Conservation (phyloP, 2,888 invertebrate genomes). For the Drosophila engyochracea region DNA sequence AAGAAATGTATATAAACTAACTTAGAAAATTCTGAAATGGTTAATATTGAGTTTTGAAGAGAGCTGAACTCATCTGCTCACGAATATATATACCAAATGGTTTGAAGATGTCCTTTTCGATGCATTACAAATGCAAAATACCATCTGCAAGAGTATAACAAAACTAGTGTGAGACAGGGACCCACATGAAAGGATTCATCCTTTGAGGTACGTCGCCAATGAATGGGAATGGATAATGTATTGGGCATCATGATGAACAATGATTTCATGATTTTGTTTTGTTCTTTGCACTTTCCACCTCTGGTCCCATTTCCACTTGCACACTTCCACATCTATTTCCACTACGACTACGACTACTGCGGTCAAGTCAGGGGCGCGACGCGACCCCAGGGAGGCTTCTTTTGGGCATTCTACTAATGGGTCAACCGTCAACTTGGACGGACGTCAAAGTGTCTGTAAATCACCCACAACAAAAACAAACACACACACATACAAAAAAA, state of each 20-base stretch:
- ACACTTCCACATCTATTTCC: conserved; percentile 10
- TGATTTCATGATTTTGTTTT: conserved; percentile 78
- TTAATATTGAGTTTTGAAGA: not conserved
- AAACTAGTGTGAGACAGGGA: conserved; percentile 22
- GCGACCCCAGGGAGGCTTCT: conserved; percentile 57
- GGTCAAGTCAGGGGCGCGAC: conserved; percentile 25
- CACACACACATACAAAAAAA: conserved; percentile 47
- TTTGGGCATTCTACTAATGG: conserved; percentile 76
- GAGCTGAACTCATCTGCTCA: not conserved
- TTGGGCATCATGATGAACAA: conserved; percentile 80
- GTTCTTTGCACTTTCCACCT: conserved; percentile 39
- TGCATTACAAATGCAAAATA: not conserved
- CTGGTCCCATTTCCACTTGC: not conserved
- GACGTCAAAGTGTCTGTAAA: conserved; percentile 80
- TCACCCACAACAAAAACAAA: conserved; percentile 69
- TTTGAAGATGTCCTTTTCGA: not conserved
- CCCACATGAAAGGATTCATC: conserved; percentile 57
- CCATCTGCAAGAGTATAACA: not conserved
- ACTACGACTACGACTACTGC: not conserved
- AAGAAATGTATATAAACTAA: too few species aligned
- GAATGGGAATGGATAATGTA: conserved; percentile 75
- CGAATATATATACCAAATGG: not conserved
- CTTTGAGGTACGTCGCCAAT: conserved; percentile 60
- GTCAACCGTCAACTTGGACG: conserved; percentile 78
- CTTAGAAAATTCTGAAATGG: not conserved